phyloP scores from a whole-genome alignment of 2,888 invertebrate genomes.

The Crepidodera aurea region DNA sequence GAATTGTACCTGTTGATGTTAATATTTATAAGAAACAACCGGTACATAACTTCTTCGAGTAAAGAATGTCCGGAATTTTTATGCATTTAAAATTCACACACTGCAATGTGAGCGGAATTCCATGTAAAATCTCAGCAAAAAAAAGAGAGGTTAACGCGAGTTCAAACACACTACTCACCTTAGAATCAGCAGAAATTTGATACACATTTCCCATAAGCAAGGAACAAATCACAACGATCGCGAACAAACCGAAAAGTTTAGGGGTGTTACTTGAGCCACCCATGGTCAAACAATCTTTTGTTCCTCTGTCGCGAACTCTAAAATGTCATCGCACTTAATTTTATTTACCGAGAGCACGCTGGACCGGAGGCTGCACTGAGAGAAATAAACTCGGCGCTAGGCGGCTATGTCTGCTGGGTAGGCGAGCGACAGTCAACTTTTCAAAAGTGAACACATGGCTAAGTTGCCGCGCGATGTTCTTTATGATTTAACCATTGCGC shows the following conservation, averaged over 20 bases:
- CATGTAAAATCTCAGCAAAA: not conserved
- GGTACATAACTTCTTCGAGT: too few relatives aligned
- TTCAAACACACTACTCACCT: conserved; percentile 27
- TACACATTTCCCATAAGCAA: conserved; percentile 28
- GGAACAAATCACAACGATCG: conserved; percentile 31
- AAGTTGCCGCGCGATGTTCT: conserved; percentile 39
- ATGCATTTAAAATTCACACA: too few relatives aligned
- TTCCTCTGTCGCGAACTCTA: conserved; percentile 33
- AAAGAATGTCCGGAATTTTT: too few relatives aligned
- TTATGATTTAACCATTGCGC: conserved; percentile 30
- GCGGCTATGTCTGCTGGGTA: conserved; percentile 27
- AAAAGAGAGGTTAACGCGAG: not conserved
- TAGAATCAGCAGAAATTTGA: conserved; percentile 38
- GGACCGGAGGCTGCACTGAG: conserved; percentile 37
- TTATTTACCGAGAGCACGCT: conserved; percentile 24
- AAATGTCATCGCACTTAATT: conserved; percentile 40
- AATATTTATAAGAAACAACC: too few relatives aligned
- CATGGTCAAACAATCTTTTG: conserved; percentile 29
- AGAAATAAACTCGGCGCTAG: conserved; percentile 28
- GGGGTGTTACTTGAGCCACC: conserved; percentile 30
- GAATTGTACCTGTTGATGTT: too few relatives aligned
- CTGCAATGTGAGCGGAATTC: too few relatives aligned
- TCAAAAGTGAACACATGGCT: conserved; percentile 42
- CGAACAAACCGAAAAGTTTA: conserved; percentile 33
- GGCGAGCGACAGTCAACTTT: conserved; percentile 36